Evolutionary conservation across 2,113 vertebrate genomes (phyloP).

Genomic region (Thinocorus orbignyianus): DNA sequence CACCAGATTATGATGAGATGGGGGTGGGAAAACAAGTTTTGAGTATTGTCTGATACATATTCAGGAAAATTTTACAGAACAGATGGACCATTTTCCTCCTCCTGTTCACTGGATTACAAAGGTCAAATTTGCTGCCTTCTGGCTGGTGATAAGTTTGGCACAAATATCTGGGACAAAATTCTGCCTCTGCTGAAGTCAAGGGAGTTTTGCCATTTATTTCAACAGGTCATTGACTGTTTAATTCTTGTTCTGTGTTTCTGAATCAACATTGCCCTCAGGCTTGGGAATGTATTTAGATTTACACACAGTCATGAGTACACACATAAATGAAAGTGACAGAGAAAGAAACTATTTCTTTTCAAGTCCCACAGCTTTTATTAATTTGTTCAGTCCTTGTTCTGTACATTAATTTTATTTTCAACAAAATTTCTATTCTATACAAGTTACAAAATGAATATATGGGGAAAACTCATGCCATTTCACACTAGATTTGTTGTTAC

Average conservation of each 20-base stretch:
- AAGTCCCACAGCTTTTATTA: slow-evolving; percentile 41
- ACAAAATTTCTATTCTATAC: slow-evolving; percentile 16
- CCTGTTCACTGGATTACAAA: background rate
- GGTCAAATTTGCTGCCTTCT: background rate
- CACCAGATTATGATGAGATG: background rate
- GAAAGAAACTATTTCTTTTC: slow-evolving; percentile 11
- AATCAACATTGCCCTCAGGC: slow-evolving; percentile 2
- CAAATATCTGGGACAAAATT: background rate
- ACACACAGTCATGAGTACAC: background rate
- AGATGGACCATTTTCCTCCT: background rate
- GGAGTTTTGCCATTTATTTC: slow-evolving; percentile 3
- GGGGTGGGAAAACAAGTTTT: background rate
- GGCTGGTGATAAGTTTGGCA: background rate
- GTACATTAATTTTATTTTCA: slow-evolving; percentile 38
- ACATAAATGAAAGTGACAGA: background rate
- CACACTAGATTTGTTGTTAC: slow-evolving; percentile 43
- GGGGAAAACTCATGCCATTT: slow-evolving; percentile 47
- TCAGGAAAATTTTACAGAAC: background rate
- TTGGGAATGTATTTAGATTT: slow-evolving; percentile 12
- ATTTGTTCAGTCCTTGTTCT: slow-evolving; percentile 42
- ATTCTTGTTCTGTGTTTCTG: slow-evolving; percentile 14
- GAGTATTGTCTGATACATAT: background rate
- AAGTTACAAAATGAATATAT: slow-evolving; percentile 1
- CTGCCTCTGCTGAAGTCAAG: background rate
- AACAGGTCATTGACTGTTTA: background rate